phyloP scores from a whole-genome alignment of 2,888 invertebrate genomes.

The Philopedon plagiatum region DNA sequence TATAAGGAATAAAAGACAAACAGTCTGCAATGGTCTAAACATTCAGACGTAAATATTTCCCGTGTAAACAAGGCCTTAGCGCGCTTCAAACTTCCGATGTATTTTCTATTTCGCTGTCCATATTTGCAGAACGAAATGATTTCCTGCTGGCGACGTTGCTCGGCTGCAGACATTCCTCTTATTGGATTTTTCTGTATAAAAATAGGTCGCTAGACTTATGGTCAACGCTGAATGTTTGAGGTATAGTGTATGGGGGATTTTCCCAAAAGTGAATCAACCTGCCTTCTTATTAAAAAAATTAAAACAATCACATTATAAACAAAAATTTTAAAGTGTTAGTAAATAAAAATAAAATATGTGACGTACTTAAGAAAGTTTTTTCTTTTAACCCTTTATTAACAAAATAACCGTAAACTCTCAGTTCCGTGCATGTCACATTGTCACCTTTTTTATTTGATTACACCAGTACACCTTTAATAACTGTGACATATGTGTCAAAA shows the following conservation, averaged over 20 bases:
- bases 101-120: conserved; percentile 16
- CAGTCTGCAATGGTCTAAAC: conserved; percentile 17
- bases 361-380: no score
- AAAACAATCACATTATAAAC: no score
- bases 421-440: no score
- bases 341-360: no score
- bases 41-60: conserved; percentile 18
- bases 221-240: background rate
- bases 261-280: no score
- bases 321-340: no score
- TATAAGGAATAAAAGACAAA: conserved; percentile 10
- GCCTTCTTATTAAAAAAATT: no score
- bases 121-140: conserved; percentile 21
- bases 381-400: no score
- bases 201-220: background rate
- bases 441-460: no score
- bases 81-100: background rate
- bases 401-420: no score
- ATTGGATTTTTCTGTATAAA: conserved; percentile 12
- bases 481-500: no score
- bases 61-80: conserved; percentile 14
- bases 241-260: background rate
- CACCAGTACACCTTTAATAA: no score
- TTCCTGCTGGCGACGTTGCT: background rate
- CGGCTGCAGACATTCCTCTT: background rate